Conservation (phyloP, 1,140 invertebrate genomes). For the Diorhabda carinulata region DNA sequence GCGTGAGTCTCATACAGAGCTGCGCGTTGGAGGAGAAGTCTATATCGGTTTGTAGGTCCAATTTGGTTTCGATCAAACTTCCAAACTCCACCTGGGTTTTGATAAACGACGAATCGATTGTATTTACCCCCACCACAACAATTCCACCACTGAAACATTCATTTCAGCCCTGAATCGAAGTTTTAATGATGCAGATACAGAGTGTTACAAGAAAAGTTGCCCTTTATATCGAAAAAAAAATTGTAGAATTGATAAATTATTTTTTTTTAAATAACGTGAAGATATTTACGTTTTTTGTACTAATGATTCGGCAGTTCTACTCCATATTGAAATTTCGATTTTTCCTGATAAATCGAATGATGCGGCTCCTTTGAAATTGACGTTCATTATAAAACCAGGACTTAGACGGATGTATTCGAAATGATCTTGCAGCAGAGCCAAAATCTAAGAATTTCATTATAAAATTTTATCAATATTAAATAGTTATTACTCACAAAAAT, state of each 20-base stretch:
- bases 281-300: slow-evolving; percentile 69
- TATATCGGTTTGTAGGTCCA: slow-evolving; percentile 72
- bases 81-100: slow-evolving; percentile 66
- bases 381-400: slow-evolving; percentile 69
- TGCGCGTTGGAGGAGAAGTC: slow-evolving; percentile 74
- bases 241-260: too few species aligned
- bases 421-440: slow-evolving; percentile 72
- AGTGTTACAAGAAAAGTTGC: too few species aligned
- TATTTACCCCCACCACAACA: slow-evolving; percentile 62
- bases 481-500: too few species aligned
- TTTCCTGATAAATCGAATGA: slow-evolving; percentile 82
- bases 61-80: slow-evolving; percentile 65
- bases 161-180: too few species aligned
- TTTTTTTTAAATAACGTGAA: too few species aligned
- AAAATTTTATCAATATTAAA: not conserved
- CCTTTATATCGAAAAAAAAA: too few species aligned
- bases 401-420: slow-evolving; percentile 64
- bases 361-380: slow-evolving; percentile 65
- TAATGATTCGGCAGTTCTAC: slow-evolving; percentile 76
- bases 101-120: slow-evolving; percentile 65
- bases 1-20: slow-evolving; percentile 75
- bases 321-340: slow-evolving; percentile 84
- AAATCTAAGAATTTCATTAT: slow-evolving; percentile 50
- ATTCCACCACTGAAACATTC: slow-evolving; percentile 62
- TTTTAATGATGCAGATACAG: too few species aligned